phyloP scores from a whole-genome alignment of 2,888 invertebrate genomes.

The Athalia rosae region DNA sequence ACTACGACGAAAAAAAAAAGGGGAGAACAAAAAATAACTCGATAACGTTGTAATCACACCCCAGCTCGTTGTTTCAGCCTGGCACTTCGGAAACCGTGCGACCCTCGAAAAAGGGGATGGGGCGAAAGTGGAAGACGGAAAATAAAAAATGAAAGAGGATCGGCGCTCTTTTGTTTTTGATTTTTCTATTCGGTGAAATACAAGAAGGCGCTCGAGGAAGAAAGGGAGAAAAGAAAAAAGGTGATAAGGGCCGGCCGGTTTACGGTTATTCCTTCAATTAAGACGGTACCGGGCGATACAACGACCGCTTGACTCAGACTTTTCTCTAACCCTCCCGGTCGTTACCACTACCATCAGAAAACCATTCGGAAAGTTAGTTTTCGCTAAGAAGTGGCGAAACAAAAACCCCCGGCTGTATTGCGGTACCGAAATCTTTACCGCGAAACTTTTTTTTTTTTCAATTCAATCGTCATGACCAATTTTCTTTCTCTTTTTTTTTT shows the following conservation, averaged over 20 bases:
- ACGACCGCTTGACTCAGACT: conserved; percentile 16
- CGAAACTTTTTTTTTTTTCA: neutral
- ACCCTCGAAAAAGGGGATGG: conserved; percentile 44
- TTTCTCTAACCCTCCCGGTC: conserved; percentile 23
- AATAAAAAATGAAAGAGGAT: neutral
- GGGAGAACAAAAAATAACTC: too few species aligned
- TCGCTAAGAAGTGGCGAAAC: neutral
- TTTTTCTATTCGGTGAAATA: too few species aligned
- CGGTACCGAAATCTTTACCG: conserved; percentile 9
- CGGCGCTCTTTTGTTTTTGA: too few species aligned
- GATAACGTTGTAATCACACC: too few species aligned
- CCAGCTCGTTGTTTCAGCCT: too few species aligned
- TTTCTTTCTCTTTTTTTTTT: neutral
- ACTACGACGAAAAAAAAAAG: too few species aligned
- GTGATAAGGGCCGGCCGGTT: conserved; percentile 57
- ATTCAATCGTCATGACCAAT: neutral
- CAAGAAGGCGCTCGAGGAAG: conserved; percentile 10
- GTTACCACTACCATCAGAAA: conserved; percentile 31
- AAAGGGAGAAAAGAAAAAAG: conserved; percentile 40
- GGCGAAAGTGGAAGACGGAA: conserved; percentile 28
- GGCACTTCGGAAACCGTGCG: conserved; percentile 51
- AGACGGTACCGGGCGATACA: conserved; percentile 54
- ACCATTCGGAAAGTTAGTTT: conserved; percentile 36
- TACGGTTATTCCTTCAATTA: conserved; percentile 63
- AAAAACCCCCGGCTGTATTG: too few species aligned